Base-by-base conservation (phyloP, 2,888 invertebrate genomes). In the Macrostomum cliftonense region DNA sequence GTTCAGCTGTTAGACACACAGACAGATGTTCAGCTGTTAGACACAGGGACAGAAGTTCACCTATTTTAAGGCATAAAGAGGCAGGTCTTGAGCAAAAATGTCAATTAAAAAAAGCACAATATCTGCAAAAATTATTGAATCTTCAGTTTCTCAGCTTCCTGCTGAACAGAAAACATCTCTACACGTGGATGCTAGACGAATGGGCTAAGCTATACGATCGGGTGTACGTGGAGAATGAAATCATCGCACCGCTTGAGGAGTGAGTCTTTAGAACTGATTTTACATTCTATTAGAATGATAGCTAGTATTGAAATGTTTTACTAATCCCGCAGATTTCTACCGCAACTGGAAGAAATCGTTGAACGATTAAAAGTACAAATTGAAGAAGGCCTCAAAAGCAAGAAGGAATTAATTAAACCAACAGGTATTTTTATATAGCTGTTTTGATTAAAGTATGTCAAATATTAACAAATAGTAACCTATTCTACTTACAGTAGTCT, bases 61-160 rank as follows among this genome's bases (percentile, higher is more conserved):
- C n/a, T n/a, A n/a, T n/a, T n/a, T n/a, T n/a, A n/a, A n/a, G n/a
- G n/a, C n/a, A n/a, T n/a, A n/a, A n/a, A n/a, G n/a, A n/a, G n/a
- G n/a, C n/a, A n/a, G n/a, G n/a, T n/a, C n/a, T n/a, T n/a, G n/a
- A n/a, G n/a, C n/a, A n/a, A n/a, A n/a, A n/a, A n/a, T n/a, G n/a
- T n/a, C n/a, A n/a, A n/a, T n/a, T n/a, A n/a, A n/a, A n/a, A n/a
- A n/a, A n/a, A n/a, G n/a, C n/a, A n/a, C n/a, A n/a, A n/a, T n/a
- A n/a, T n/a, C n/a, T n/a, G n/a, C n/a, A n/a, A n/a, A n/a, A n/a
- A n/a, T n/a, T n/a, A n/a, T n/a, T n/a, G n/a, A n/a, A n/a, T n/a
- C n/a, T 56, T 16, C 58, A 68, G 68, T 67, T 67, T 55, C 51
- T 68, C 20, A 61, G 57, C 39, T 68, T 67, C 52, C 59, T 63